Conservation (phyloP, 1,140 invertebrate species). For the Bombus impatiens region DNA sequence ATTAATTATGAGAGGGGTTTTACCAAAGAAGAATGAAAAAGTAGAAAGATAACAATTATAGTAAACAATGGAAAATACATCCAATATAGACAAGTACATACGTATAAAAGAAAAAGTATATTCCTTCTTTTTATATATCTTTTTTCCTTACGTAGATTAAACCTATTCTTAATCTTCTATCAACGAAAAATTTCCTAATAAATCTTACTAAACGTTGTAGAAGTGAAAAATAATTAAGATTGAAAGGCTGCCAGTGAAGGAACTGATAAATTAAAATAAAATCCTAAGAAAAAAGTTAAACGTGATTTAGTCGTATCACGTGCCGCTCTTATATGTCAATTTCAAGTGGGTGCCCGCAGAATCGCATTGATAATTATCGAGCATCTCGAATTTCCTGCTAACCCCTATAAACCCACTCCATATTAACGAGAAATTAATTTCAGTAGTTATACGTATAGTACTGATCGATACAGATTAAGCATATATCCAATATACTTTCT, state of each 20-base stretch:
- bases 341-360: slow-evolving; percentile 49
- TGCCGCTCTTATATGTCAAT: slow-evolving; percentile 14
- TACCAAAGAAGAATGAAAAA: no score
- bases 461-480: not conserved
- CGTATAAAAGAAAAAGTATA: no score
- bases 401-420: slow-evolving; percentile 21
- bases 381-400: slow-evolving; percentile 20
- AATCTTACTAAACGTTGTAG: not conserved
- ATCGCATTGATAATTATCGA: slow-evolving; percentile 18
- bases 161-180: not conserved
- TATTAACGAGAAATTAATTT: slow-evolving; percentile 40
- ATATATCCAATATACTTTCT: slow-evolving; percentile 7
- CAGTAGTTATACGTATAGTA: not conserved
- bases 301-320: slow-evolving; percentile 26
- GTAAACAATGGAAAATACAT: no score
- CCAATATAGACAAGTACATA: no score
- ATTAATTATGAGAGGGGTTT: no score
- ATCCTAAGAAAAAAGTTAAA: not conserved
- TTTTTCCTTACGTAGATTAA: not conserved
- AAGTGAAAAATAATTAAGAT: not conserved
- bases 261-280: not conserved
- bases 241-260: not conserved
- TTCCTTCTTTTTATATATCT: no score
- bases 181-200: not conserved
- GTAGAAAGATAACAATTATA: no score